These are phyloP conservation scores for Lasius fuliginosus DNA, from an alignment of 2,888 invertebrate genomes.

Conservation along the genomic window DNA sequence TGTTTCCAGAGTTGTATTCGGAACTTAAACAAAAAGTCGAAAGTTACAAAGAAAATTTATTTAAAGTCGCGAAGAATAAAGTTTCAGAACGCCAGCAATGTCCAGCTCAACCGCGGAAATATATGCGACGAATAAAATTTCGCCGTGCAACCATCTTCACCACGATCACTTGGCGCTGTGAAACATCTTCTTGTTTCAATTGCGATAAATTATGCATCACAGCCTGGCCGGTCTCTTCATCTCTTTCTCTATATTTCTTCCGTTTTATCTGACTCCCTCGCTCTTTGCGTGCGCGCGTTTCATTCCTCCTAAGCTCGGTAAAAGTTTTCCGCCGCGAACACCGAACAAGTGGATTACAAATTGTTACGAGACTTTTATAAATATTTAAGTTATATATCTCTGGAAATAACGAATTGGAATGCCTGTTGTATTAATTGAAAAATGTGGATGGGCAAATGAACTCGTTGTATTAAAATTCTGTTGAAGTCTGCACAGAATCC, in stretches of 20 bases:
- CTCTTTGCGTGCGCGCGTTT: constrained; percentile 8
- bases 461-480: constrained; percentile 18
- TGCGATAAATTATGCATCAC: constrained; percentile 75
- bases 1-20: constrained; percentile 14
- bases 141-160: constrained; percentile 59
- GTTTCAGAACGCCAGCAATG: constrained; percentile 13
- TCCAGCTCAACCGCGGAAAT: constrained; percentile 55
- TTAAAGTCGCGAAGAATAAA: constrained; percentile 18
- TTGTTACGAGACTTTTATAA: constrained; percentile 75
- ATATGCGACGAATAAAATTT: constrained; percentile 67
- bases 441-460: constrained; percentile 54
- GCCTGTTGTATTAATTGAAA: constrained; percentile 65
- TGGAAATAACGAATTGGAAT: constrained; percentile 24
- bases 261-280: neutral
- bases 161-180: constrained; percentile 60
- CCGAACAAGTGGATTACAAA: constrained; percentile 74
- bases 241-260: constrained; percentile 5
- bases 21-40: constrained; percentile 14
- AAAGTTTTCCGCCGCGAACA: constrained; percentile 64
- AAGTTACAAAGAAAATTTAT: constrained; percentile 44
- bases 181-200: constrained; percentile 70
- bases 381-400: constrained; percentile 68
- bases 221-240: constrained; percentile 40
- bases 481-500: neutral
- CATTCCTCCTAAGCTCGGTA: constrained; percentile 44